Conservation (phyloP, 2,888 invertebrate genomes). For the Fabriciana adippe region DNA sequence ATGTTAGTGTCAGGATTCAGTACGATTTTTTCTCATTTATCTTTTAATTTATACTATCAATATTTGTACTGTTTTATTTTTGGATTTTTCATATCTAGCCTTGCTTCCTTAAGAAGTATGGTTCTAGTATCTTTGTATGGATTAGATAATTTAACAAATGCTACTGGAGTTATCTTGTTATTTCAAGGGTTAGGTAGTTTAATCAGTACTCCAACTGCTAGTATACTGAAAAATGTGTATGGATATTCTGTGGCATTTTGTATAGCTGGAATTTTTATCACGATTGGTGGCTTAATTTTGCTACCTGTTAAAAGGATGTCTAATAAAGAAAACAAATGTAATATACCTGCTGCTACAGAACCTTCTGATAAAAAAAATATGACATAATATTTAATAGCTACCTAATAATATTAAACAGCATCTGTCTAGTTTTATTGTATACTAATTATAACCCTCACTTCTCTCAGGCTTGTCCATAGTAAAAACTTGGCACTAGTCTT, state of each 20-base stretch:
- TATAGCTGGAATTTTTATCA: constrained; percentile 59
- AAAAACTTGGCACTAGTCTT: no score
- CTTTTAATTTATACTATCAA: constrained; percentile 62
- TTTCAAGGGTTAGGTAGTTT: constrained; percentile 70
- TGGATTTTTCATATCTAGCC: constrained; percentile 60
- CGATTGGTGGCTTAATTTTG: constrained; percentile 58
- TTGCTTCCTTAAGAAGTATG: constrained; percentile 61
- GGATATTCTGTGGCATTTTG: constrained; percentile 62
- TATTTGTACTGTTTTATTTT: constrained; percentile 59
- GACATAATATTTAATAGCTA: not conserved
- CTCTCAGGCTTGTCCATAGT: no score
- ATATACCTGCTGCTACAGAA: constrained; percentile 18
- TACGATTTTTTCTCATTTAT: constrained; percentile 59
- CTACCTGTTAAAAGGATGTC: constrained; percentile 50
- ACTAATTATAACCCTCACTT: no score
- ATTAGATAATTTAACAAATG: constrained; percentile 71
- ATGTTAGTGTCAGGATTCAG: constrained; percentile 52
- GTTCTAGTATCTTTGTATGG: constrained; percentile 68
- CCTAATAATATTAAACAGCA: not conserved
- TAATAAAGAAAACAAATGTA: constrained; percentile 44
- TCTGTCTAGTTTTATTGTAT: no score
- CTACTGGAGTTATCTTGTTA: constrained; percentile 66
- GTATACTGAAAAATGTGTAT: constrained; percentile 55
- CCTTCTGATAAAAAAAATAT: not conserved
- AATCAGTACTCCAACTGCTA: constrained; percentile 67